Evolutionary conservation across 64 coral and sea anemone species (phyloP).

Genomic region (Astreopora myriophthalma): DNA sequence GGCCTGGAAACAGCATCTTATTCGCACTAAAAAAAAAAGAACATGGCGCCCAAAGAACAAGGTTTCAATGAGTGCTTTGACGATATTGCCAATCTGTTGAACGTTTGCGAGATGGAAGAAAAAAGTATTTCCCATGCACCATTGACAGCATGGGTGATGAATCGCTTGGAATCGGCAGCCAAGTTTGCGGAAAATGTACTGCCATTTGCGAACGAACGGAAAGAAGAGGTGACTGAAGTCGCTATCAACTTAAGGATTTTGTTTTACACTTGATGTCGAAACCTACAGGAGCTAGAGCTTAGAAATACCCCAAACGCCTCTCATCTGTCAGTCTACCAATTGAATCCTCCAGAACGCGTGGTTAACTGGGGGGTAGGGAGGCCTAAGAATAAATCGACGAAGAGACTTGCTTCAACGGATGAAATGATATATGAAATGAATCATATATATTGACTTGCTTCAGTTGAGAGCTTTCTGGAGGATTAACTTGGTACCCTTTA

Average conservation of each 20-base stretch:
- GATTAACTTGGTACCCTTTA: no score
- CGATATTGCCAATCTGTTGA: no score
- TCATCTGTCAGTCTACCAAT: slow-evolving; percentile 55
- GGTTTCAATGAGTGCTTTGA: no score
- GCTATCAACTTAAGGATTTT: slow-evolving; percentile 7
- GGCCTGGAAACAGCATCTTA: no score
- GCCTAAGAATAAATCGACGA: slow-evolving; percentile 6
- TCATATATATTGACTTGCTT: no score
- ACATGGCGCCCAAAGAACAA: no score
- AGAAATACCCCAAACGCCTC: slow-evolving; percentile 31
- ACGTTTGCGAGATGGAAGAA: no score
- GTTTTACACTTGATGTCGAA: slow-evolving; percentile 41
- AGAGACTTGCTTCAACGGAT: no score
- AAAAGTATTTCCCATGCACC: background rate
- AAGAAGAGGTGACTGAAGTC: background rate
- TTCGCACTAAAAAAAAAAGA: no score
- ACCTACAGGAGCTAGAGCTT: no score
- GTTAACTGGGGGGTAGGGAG: background rate
- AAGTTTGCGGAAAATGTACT: slow-evolving; percentile 21
- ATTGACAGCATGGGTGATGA: slow-evolving; percentile 22
- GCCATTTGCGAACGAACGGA: background rate
- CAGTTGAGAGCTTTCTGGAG: slow-evolving; percentile 5
- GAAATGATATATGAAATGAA: no score
- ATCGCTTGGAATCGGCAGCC: slow-evolving; percentile 6
- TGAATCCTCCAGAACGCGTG: slow-evolving; percentile 27